Conservation (phyloP, 2,888 invertebrate species). For the Ectobius pallidus region DNA sequence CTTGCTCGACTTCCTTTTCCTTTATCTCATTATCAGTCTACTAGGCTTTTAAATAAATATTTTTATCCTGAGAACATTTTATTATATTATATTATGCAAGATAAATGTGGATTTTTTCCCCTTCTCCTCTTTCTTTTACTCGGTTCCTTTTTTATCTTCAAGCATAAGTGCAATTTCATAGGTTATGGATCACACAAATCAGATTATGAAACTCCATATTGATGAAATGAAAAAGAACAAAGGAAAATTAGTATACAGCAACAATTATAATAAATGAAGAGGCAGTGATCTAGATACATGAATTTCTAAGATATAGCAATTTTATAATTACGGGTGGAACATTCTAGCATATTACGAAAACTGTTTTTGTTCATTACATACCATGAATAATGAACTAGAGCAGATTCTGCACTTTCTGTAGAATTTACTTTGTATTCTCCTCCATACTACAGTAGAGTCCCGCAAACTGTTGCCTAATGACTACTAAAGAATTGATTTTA, state of each 20-base stretch:
- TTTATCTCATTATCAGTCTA: not conserved
- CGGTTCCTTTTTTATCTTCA: not conserved
- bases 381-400: no score
- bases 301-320: not conserved
- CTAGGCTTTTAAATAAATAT: not conserved
- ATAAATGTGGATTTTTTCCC: not conserved
- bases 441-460: not conserved
- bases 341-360: no score
- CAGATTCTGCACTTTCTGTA: not conserved
- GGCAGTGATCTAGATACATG: not conserved
- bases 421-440: not conserved
- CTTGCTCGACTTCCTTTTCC: not conserved
- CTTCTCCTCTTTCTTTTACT: not conserved
- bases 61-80: not conserved
- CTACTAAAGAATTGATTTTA: no score
- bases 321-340: no score
- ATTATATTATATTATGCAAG: not conserved
- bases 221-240: not conserved
- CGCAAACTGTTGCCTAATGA: no score
- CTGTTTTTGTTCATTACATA: no score
- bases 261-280: not conserved
- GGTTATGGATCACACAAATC: not conserved
- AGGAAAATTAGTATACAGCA: not conserved
- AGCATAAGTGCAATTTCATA: slow-evolving; percentile 12
- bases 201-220: not conserved